phyloP scores from a whole-genome alignment of 2,797 vertebrate genomes.

The Macropodus opercularis region DNA sequence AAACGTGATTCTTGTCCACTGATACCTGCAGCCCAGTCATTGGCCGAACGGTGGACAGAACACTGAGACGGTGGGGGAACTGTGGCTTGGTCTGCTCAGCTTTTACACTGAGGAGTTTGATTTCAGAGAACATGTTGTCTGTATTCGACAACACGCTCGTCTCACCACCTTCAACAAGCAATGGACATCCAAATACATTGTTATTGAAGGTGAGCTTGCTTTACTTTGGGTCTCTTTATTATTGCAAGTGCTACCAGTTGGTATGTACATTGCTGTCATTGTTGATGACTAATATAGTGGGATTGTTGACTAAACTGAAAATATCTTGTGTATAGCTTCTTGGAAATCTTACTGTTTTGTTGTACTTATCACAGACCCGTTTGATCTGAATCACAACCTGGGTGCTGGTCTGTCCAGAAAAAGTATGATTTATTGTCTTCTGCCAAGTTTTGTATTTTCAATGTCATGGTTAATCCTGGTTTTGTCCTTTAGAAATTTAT shows the following conservation, averaged over 20 bases:
- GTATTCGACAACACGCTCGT: conserved; percentile 86
- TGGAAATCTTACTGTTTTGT: not conserved
- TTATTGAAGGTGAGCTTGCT: conserved; percentile 89
- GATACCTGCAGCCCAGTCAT: conserved; percentile 78
- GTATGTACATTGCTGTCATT: not conserved
- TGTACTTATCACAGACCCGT: conserved; percentile 85
- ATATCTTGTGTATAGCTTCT: not conserved
- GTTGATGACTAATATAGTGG: not conserved
- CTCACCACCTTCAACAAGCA: conserved; percentile 98
- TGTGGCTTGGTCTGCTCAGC: conserved; percentile 94
- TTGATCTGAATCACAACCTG: conserved; percentile 96
- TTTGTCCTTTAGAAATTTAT: not conserved
- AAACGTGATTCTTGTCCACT: not conserved
- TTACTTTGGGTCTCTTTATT: rapidly evolving
- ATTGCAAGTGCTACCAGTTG: too few relatives aligned
- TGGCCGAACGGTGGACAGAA: conserved; percentile 90
- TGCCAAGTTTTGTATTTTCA: not conserved
- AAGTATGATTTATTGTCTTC: conserved; percentile 82
- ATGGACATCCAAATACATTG: conserved; percentile 97
- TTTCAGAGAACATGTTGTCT: conserved; percentile 95
- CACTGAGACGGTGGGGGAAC: conserved; percentile 88
- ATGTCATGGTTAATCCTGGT: not conserved
- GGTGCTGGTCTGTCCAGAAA: conserved; percentile 95
- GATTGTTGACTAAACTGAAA: too few relatives aligned
- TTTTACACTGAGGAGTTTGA: conserved; percentile 97